These are phyloP conservation scores for Solea senegalensis DNA, from an alignment of 2,113 vertebrate species.

Conservation along the genomic window DNA sequence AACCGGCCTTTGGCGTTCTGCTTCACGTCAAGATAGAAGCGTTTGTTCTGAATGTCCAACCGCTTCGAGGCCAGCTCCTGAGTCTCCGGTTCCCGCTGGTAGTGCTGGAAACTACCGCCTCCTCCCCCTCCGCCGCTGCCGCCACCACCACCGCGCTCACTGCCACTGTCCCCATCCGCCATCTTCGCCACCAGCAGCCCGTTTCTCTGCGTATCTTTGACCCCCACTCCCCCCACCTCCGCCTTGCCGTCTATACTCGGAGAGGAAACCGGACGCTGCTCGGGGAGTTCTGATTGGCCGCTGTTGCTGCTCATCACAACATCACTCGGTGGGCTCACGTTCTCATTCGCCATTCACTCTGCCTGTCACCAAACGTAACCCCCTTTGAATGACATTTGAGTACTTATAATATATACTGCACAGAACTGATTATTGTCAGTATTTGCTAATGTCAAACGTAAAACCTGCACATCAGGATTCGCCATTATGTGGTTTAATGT, in stretches of 20 bases:
- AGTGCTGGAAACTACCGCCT: slow-evolving; percentile 77
- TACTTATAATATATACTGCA: slow-evolving; percentile 33
- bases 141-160: slow-evolving; percentile 85
- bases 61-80: slow-evolving; percentile 92
- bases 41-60: slow-evolving; percentile 92
- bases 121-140: slow-evolving; percentile 70
- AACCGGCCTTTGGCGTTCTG: slow-evolving; percentile 93
- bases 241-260: slow-evolving; percentile 25
- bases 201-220: slow-evolving; percentile 79
- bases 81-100: slow-evolving; percentile 87
- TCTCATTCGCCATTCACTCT: slow-evolving; percentile 34
- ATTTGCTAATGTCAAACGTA: too few species aligned
- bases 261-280: slow-evolving; percentile 53
- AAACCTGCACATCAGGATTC: too few species aligned
- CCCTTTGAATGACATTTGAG: slow-evolving; percentile 41
- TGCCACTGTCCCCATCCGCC: slow-evolving; percentile 94
- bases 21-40: slow-evolving; percentile 92
- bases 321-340: not conserved
- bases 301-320: slow-evolving; percentile 32
- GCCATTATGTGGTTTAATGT: too few species aligned
- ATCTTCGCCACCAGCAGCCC: slow-evolving; percentile 89
- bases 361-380: slow-evolving; percentile 46
- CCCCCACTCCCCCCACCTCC: slow-evolving; percentile 49
- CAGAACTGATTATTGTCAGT: too few species aligned
- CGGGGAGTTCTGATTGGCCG: slow-evolving; percentile 39